Evolutionary conservation across 2,888 invertebrate genomes (phyloP), one percentile per base, ranked within the genome.

Genomic region (Hemistola chrysoprasaria): DNA sequence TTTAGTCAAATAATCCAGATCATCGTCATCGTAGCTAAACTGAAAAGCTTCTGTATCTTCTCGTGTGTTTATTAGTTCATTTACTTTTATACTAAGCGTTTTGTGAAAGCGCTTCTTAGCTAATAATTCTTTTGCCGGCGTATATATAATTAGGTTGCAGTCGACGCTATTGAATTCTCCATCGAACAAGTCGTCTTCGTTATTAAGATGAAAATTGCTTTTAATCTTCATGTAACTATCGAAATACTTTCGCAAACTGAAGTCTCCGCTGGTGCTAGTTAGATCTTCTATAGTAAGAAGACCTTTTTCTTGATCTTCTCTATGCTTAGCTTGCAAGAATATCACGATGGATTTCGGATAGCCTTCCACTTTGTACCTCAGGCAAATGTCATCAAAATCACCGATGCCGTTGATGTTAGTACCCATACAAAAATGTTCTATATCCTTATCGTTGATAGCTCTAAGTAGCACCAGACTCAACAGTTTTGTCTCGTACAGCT

Each of bases 301-400:
- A 3, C 55, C 54, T 25, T 59, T 65, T 6, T 62, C 54, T 2
- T 52, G 47, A 25, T 65, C 53, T 45, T 67, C 65, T 40, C 53
- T 51, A 20, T 71, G 70, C 37, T 71, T 71, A 0, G 68, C 63
- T 57, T 71, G 71, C 2, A 62, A 50, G 25, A 65, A 68, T 26
- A 67, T 48, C n/a, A 62, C 34, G 7, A 62, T 44, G 2, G 60
- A 40, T 37, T 51, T 50, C 5, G 40, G 10, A 11, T 45, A 22
- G 22, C 35, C 36, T 26, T 35, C 47, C 11, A 62, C 35, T 44
- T 55, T 38, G 26, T 52, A 69, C 47, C 65, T 51, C 11, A 68
- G 56, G 30, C 69, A 67, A 6, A 70, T 46, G 21, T 70, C 70
- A 36, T 70, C 70, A 8, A 70, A 55, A n/a, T 62, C 70, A 2